These are phyloP conservation scores for Rhamnusium bicolor DNA, from an alignment of 2,888 invertebrate genomes.

Conservation along the genomic window DNA sequence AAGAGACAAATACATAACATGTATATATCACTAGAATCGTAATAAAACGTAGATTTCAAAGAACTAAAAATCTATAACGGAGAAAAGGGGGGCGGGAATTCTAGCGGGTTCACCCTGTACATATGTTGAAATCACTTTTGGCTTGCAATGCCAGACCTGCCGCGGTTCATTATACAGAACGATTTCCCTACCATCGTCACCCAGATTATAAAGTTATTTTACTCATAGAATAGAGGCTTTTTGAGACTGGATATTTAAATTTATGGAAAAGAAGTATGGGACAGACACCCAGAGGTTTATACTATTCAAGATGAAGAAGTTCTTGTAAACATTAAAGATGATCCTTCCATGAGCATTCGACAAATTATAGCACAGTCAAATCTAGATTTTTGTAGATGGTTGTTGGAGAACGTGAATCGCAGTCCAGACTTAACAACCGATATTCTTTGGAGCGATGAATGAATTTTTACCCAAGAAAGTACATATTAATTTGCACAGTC, in stretches of 20 bases:
- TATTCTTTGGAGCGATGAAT: not conserved
- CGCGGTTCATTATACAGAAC: no score
- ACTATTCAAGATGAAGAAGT: not conserved
- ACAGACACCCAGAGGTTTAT: no score
- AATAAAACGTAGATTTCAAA: no score
- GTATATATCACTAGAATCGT: no score
- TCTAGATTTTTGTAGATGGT: not conserved
- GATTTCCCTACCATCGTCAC: no score
- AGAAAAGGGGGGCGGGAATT: no score
- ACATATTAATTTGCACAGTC: not conserved
- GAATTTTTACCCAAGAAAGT: not conserved
- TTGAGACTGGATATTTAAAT: not conserved
- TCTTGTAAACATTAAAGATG: not conserved
- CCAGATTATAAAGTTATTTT: not conserved
- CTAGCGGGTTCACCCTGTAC: no score
- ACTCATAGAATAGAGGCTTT: not conserved
- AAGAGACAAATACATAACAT: no score
- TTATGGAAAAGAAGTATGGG: not conserved
- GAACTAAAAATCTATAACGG: no score
- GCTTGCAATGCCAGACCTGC: no score
- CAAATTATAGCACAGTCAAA: not conserved
- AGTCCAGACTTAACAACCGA: not conserved
- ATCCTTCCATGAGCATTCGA: not conserved
- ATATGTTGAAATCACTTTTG: no score
- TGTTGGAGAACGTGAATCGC: not conserved